Conservation (phyloP, 1,140 invertebrate species). For the Archivesica marissinica region DNA sequence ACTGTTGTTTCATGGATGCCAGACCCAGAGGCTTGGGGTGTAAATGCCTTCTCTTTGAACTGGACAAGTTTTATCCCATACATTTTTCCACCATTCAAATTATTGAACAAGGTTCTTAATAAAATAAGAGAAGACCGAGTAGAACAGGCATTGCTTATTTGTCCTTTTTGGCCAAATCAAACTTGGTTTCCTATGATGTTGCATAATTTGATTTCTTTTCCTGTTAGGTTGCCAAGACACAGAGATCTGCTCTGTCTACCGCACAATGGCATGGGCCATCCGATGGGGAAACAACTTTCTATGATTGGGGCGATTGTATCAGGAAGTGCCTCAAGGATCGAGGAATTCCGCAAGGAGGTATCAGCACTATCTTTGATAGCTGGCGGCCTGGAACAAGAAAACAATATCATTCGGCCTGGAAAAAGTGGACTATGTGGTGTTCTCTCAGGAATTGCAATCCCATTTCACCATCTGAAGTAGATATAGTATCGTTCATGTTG, state of each 20-base stretch:
- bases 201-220: conserved; percentile 41
- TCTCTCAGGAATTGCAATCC: not conserved
- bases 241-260: conserved; percentile 26
- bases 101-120: conserved; percentile 30
- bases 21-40: not conserved
- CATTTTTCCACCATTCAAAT: conserved; percentile 62
- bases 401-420: conserved; percentile 23
- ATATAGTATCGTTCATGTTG: conserved; percentile 3
- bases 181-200: conserved; percentile 50
- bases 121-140: conserved; percentile 58
- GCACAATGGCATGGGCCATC: conserved; percentile 30
- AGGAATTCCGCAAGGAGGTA: conserved; percentile 15
- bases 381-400: conserved; percentile 24
- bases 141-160: conserved; percentile 46
- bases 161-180: conserved; percentile 58
- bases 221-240: conserved; percentile 31
- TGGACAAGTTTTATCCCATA: conserved; percentile 36
- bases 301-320: conserved; percentile 57
- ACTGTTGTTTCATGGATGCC: conserved; percentile 29
- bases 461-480: conserved; percentile 33
- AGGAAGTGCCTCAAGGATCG: conserved; percentile 9
- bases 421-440: conserved; percentile 27
- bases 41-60: conserved; percentile 28
- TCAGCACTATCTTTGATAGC: not conserved
- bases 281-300: not conserved